Conservation (phyloP, 1,140 invertebrate genomes). For the Stegodyphus mimosarum region DNA sequence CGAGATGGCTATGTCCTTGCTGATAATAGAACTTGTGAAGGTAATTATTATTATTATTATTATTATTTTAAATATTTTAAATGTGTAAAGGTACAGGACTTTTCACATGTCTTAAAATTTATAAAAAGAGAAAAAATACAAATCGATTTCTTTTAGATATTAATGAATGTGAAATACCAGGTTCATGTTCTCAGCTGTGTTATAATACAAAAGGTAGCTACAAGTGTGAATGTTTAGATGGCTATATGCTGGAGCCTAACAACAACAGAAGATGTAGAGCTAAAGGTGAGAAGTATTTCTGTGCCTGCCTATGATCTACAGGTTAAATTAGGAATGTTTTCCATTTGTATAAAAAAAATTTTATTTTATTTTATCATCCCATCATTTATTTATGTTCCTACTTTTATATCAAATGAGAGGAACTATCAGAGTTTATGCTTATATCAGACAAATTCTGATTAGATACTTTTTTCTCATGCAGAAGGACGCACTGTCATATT, state of each 20-base stretch:
- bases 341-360: too few relatives aligned
- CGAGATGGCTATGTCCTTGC: conserved; percentile 76
- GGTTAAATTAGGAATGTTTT: too few relatives aligned
- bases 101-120: neutral
- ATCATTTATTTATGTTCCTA: too few relatives aligned
- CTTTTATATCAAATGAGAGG: too few relatives aligned
- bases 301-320: too few relatives aligned
- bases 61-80: neutral
- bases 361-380: too few relatives aligned
- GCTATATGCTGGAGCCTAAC: conserved; percentile 86
- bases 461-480: neutral
- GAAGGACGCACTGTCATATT: conserved; percentile 75
- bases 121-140: neutral
- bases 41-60: conserved; percentile 67
- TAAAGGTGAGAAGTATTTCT: conserved; percentile 60
- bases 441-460: too few relatives aligned
- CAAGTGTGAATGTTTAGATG: conserved; percentile 90
- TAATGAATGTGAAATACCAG: conserved; percentile 87
- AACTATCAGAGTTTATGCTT: neutral
- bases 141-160: conserved; percentile 75
- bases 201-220: conserved; percentile 89
- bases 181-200: conserved; percentile 92
- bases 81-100: neutral
- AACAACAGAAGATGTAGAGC: conserved; percentile 84
- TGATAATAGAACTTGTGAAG: conserved; percentile 83